A percentile compares a stretch with the other conserved stretches of the same genome.
Conservation (phyloP, 2,888 invertebrate genomes). For the Microctonus brassicae region DNA sequence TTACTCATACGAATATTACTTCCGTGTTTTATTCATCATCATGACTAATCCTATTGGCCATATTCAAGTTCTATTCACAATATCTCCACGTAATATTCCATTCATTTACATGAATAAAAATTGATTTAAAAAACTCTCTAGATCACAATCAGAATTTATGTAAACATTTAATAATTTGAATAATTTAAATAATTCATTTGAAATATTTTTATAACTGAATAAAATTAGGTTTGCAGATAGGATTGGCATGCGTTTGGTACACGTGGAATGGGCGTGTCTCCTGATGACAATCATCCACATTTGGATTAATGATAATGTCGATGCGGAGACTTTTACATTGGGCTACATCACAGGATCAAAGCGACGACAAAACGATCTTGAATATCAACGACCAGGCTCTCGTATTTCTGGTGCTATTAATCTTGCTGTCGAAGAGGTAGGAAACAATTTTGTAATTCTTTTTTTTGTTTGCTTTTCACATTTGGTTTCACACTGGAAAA, state of each 20-base stretch:
- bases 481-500: background rate
- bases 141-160: background rate
- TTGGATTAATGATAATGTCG: slow-evolving; percentile 51
- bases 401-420: slow-evolving; percentile 87
- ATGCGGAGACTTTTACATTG: slow-evolving; percentile 78
- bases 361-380: slow-evolving; percentile 81
- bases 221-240: slow-evolving; percentile 26
- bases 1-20: background rate
- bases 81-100: background rate
- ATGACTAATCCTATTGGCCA: slow-evolving; percentile 3
- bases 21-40: slow-evolving; percentile 4
- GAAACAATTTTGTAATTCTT: background rate
- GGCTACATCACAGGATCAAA: slow-evolving; percentile 90
- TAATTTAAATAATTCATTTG: background rate
- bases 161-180: background rate
- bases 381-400: slow-evolving; percentile 83
- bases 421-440: slow-evolving; percentile 85
- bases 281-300: slow-evolving; percentile 57
- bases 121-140: background rate
- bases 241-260: slow-evolving; percentile 59
- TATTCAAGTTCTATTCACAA: background rate
- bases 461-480: background rate
- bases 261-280: slow-evolving; percentile 58
- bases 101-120: background rate
- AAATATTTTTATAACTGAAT: background rate